Percentiles rank a stretch among this genome's conserved stretches.
phyloP scores from a whole-genome alignment of 2,888 invertebrate species.

The Melinopterus prodromus region DNA sequence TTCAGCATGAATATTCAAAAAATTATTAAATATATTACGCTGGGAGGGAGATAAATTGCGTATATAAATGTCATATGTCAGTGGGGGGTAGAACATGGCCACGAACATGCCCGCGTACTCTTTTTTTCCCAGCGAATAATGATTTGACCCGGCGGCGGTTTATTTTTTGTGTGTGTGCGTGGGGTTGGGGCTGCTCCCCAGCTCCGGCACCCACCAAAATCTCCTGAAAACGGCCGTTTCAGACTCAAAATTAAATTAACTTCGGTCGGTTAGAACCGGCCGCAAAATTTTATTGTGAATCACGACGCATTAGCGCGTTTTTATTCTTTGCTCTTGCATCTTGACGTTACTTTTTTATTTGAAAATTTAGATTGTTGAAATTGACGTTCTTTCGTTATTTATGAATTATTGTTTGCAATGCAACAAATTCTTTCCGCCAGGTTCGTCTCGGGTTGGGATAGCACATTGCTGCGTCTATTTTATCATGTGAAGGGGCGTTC shows the following conservation, averaged over 20 bases:
- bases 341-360: too few species aligned
- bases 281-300: not conserved
- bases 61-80: not conserved
- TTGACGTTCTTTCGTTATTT: too few species aligned
- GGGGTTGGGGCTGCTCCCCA: not conserved
- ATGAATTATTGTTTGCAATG: too few species aligned
- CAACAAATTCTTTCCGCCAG: too few species aligned
- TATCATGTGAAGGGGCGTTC: too few species aligned
- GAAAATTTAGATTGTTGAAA: too few species aligned
- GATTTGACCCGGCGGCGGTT: not conserved
- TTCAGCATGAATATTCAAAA: not conserved
- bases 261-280: not conserved
- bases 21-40: not conserved
- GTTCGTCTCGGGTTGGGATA: too few species aligned
- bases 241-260: not conserved
- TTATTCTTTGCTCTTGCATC: not conserved
- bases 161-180: not conserved
- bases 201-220: not conserved
- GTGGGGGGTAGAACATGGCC: not conserved
- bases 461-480: too few species aligned
- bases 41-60: not conserved
- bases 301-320: not conserved
- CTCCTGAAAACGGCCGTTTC: not conserved
- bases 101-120: not conserved
- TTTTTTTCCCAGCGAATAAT: not conserved